phyloP scores from a whole-genome alignment of 2,797 vertebrate genomes.

The Chromis chromis region DNA sequence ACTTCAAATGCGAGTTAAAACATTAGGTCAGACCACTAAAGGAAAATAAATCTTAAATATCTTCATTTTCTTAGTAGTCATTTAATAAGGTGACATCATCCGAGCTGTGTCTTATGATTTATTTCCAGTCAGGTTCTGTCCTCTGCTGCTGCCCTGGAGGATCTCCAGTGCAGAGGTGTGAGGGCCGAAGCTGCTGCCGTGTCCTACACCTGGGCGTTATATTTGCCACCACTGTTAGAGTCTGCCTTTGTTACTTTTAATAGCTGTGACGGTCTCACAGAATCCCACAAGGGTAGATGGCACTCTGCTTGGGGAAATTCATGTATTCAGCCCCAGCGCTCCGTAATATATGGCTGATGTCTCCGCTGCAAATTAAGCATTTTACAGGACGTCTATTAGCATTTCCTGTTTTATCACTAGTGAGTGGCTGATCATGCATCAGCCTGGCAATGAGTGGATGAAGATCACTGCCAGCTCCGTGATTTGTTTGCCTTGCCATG shows the following conservation, averaged over 20 bases:
- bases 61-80: too few relatives aligned
- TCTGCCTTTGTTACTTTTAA: conserved; percentile 76
- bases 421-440: conserved; percentile 46
- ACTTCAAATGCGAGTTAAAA: too few relatives aligned
- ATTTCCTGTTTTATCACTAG: conserved; percentile 48
- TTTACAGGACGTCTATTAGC: conserved; percentile 52
- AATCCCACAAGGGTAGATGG: conserved; percentile 48
- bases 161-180: conserved; percentile 30
- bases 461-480: conserved; percentile 50
- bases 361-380: conserved; percentile 44
- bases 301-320: conserved; percentile 35
- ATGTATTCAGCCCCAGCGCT: conserved; percentile 23
- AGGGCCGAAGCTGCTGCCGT: conserved; percentile 22
- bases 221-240: conserved; percentile 77
- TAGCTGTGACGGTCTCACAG: conserved; percentile 70
- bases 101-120: not conserved
- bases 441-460: conserved; percentile 39
- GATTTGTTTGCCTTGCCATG: conserved; percentile 62
- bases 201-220: conserved; percentile 66
- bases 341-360: conserved; percentile 21
- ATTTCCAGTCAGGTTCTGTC: conserved; percentile 7
- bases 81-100: too few relatives aligned
- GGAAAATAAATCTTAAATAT: too few relatives aligned
- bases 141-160: not conserved
- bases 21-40: too few relatives aligned